phyloP scores from a whole-genome alignment of 2,113 vertebrate species.

The Paramormyrops kingsleyae region DNA sequence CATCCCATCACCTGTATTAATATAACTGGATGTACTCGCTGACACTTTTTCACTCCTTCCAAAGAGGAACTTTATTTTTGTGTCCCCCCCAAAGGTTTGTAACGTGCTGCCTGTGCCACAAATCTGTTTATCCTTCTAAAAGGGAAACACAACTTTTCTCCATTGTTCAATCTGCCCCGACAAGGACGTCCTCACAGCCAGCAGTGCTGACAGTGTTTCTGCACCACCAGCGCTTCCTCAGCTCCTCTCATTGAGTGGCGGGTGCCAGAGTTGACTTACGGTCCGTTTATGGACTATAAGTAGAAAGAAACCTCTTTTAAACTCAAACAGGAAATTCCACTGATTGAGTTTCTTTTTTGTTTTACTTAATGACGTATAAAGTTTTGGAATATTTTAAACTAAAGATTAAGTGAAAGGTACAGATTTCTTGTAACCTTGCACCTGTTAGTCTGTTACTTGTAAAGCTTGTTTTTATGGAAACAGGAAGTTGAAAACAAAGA shows the following conservation, averaged over 20 bases:
- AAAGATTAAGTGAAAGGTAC: neutral
- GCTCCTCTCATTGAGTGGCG: neutral
- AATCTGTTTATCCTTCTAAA: neutral
- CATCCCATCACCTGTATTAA: neutral
- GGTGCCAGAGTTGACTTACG: neutral
- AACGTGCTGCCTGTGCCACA: neutral
- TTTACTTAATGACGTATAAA: neutral
- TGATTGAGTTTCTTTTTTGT: neutral
- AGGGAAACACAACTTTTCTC: neutral
- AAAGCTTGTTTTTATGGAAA: neutral
- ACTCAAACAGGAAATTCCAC: neutral
- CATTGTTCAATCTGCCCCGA: neutral
- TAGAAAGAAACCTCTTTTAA: neutral
- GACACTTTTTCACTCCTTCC: neutral
- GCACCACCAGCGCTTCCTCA: neutral
- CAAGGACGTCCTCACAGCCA: neutral
- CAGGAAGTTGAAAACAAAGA: neutral
- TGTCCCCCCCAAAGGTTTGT: neutral
- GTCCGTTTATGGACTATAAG: neutral
- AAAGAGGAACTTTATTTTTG: neutral
- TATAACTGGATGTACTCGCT: neutral
- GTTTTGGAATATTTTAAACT: neutral
- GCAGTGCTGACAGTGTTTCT: neutral
- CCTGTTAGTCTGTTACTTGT: neutral
- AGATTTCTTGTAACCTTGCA: neutral